These are phyloP conservation scores for Salticus scenicus DNA, from an alignment of 2,888 invertebrate species.

Conservation along the genomic window DNA sequence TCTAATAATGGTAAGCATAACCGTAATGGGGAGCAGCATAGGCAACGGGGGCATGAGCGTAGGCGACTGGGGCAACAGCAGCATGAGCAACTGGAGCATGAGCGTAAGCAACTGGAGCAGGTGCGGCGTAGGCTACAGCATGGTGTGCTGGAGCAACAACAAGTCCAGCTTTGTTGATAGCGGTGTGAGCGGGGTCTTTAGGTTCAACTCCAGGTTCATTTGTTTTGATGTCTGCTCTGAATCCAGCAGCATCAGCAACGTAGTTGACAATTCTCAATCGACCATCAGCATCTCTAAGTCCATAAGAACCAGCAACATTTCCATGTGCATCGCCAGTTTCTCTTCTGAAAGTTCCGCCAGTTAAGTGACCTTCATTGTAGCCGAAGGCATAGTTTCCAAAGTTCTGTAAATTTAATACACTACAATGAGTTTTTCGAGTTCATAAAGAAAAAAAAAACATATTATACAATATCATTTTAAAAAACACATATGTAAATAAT, in stretches of 20 bases:
- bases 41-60: conserved; percentile 21
- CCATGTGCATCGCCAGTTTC: conserved; percentile 61
- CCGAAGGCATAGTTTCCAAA: conserved; percentile 64
- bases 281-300: conserved; percentile 58
- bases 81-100: conserved; percentile 22
- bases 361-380: conserved; percentile 58
- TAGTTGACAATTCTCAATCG: conserved; percentile 61
- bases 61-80: not conserved
- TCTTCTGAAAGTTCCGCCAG: conserved; percentile 62
- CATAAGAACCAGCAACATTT: conserved; percentile 61
- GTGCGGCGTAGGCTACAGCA: conserved; percentile 32
- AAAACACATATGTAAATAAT: too few species aligned
- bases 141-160: conserved; percentile 27
- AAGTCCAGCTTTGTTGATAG: conserved; percentile 56
- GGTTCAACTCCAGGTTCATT: conserved; percentile 68
- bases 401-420: conserved; percentile 38
- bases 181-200: conserved; percentile 52
- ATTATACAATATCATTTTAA: too few species aligned
- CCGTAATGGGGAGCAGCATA: conserved; percentile 33
- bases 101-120: not conserved
- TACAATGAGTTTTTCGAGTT: too few species aligned
- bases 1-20: conserved; percentile 49
- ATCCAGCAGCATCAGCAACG: conserved; percentile 70
- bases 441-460: too few species aligned
- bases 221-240: conserved; percentile 69